Evolutionary conservation across 2,888 invertebrate genomes (phyloP).

Genomic region (Cantharis nigra): DNA sequence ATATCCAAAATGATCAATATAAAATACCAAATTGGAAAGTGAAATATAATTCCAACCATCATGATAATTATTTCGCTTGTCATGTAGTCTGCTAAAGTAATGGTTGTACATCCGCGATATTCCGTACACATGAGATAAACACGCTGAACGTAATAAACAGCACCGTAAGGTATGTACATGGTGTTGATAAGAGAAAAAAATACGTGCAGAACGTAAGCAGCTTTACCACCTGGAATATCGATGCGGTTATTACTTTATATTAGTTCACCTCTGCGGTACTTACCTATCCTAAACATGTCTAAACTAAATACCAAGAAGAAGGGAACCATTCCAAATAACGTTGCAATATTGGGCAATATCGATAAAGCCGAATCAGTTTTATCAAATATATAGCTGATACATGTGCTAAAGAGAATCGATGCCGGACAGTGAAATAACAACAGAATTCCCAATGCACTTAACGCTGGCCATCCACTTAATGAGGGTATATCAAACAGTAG

Average conservation of each 20-base stretch:
- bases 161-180: conserved; percentile 82
- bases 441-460: conserved; percentile 68
- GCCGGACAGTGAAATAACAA: conserved; percentile 75
- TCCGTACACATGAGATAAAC: conserved; percentile 74
- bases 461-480: conserved; percentile 70
- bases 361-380: conserved; percentile 83
- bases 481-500: conserved; percentile 73
- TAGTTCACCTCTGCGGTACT: conserved; percentile 42
- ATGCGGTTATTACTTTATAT: neutral
- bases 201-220: conserved; percentile 71
- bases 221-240: conserved; percentile 64
- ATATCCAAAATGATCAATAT: conserved; percentile 69
- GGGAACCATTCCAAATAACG: conserved; percentile 75
- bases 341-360: conserved; percentile 76
- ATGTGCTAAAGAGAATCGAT: conserved; percentile 75
- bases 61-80: conserved; percentile 73
- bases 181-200: conserved; percentile 76
- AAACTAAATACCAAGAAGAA: conserved; percentile 73
- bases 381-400: conserved; percentile 79
- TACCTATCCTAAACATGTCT: conserved; percentile 74
- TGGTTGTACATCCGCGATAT: conserved; percentile 68
- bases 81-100: conserved; percentile 69
- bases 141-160: conserved; percentile 79
- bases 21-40: conserved; percentile 70
- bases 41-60: conserved; percentile 67